Conservation (phyloP, 1,140 invertebrate genomes). For the Ips nitidus region DNA sequence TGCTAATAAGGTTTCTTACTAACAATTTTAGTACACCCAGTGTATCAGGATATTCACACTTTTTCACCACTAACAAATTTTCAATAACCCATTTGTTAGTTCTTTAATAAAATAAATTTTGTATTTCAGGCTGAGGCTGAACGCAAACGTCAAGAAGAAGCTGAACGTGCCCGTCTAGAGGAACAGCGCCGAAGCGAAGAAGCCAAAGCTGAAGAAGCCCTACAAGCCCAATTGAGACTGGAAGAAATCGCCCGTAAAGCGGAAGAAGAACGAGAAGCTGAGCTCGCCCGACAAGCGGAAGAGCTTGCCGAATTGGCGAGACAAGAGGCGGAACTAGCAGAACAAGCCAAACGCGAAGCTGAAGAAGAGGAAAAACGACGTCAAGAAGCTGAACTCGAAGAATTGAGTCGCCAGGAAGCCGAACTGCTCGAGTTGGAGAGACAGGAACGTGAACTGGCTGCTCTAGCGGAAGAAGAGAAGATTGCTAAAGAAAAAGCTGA, state of each 20-base stretch:
- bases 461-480: constrained; percentile 57
- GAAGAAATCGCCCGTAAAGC: constrained; percentile 59
- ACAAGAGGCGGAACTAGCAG: constrained; percentile 62
- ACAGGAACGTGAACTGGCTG: constrained; percentile 62
- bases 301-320: constrained; percentile 54
- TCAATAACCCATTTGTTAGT: background rate
- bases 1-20: background rate
- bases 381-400: constrained; percentile 50
- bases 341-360: constrained; percentile 58
- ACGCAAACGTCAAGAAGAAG: constrained; percentile 47
- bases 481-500: constrained; percentile 58
- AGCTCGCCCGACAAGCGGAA: constrained; percentile 56
- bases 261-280: constrained; percentile 58
- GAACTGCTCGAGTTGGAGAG: constrained; percentile 53
- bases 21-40: background rate
- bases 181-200: constrained; percentile 58
- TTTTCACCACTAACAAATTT: background rate
- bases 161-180: constrained; percentile 54
- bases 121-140: constrained; percentile 52
- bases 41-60: no score
- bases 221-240: constrained; percentile 47
- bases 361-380: constrained; percentile 53
- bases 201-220: constrained; percentile 56
- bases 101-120: background rate
- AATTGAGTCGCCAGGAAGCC: constrained; percentile 56